These are phyloP conservation scores for Serripes groenlandicus DNA, from an alignment of 2,888 invertebrate species.

Conservation along the genomic window DNA sequence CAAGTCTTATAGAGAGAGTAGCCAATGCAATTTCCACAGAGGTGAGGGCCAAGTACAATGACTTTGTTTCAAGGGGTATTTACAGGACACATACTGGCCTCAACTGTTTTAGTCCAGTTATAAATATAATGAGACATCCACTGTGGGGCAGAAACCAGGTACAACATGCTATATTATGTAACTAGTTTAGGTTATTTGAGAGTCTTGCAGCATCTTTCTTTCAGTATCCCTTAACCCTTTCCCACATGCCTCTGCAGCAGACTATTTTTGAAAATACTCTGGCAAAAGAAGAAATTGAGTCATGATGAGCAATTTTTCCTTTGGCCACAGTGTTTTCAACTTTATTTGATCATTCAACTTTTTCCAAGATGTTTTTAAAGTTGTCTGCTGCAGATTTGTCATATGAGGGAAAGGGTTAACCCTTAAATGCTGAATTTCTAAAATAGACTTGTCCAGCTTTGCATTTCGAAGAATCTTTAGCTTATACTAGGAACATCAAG, in stretches of 20 bases:
- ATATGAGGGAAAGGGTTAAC: neutral
- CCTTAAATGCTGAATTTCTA: too few species aligned
- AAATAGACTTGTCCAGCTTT: too few species aligned
- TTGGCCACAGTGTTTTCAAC: neutral
- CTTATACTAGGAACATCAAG: too few species aligned
- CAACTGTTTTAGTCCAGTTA: slow-evolving; percentile 84
- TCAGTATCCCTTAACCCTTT: neutral
- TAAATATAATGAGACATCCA: slow-evolving; percentile 86
- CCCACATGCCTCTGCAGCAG: neutral
- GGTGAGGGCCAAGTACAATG: slow-evolving; percentile 75
- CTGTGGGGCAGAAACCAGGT: slow-evolving; percentile 86
- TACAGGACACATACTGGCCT: slow-evolving; percentile 78
- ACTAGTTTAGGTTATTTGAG: neutral
- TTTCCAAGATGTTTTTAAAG: too few species aligned
- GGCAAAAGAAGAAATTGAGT: neutral
- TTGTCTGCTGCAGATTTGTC: too few species aligned
- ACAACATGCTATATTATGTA: too few species aligned
- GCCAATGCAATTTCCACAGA: slow-evolving; percentile 75
- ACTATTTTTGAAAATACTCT: neutral
- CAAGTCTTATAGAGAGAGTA: slow-evolving; percentile 68
- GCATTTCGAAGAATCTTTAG: too few species aligned
- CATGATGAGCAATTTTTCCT: neutral
- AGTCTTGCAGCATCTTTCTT: neutral
- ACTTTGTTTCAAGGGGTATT: slow-evolving; percentile 67
- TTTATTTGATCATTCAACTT: too few species aligned